These are phyloP conservation scores for Pseudorhiza aurosa DNA, from an alignment of 30 jellyfish, hydroid and myxozoan genomes.

Conservation along the genomic window DNA sequence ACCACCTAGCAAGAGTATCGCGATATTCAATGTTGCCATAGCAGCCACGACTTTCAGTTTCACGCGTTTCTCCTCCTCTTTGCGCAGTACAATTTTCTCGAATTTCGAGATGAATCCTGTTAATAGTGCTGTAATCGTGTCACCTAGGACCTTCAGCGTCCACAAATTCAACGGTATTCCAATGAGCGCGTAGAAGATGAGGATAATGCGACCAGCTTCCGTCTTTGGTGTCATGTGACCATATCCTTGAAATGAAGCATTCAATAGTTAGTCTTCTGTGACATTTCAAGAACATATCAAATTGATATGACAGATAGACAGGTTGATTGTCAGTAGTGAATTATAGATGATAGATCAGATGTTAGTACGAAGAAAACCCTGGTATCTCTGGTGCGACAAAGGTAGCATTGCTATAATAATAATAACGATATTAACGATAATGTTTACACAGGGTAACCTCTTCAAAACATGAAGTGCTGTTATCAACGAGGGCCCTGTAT, in stretches of 20 bases:
- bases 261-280: no score
- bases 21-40: constrained; percentile 60
- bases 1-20: constrained; percentile 69
- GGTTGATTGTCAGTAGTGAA: no score
- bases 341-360: no score
- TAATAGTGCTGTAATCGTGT: constrained; percentile 34
- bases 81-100: constrained; percentile 43
- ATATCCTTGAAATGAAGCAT: constrained; percentile 46
- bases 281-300: no score
- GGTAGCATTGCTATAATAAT: no score
- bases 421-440: no score
- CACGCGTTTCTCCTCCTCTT: constrained; percentile 33
- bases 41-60: constrained; percentile 59
- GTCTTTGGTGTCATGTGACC: constrained; percentile 87
- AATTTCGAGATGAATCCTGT: constrained; percentile 28
- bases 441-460: no score
- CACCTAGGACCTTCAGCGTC: constrained; percentile 79
- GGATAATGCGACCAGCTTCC: constrained; percentile 59
- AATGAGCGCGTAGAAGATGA: constrained; percentile 58
- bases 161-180: constrained; percentile 78
- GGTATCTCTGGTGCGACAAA: no score
- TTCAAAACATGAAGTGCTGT: no score
- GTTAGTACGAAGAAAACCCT: no score
- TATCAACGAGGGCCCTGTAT: no score
- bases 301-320: no score